Percentiles rank a stretch among this genome's conserved stretches.
Conservation (phyloP, 2,113 vertebrate species). For the Ctenomys sociabilis region DNA sequence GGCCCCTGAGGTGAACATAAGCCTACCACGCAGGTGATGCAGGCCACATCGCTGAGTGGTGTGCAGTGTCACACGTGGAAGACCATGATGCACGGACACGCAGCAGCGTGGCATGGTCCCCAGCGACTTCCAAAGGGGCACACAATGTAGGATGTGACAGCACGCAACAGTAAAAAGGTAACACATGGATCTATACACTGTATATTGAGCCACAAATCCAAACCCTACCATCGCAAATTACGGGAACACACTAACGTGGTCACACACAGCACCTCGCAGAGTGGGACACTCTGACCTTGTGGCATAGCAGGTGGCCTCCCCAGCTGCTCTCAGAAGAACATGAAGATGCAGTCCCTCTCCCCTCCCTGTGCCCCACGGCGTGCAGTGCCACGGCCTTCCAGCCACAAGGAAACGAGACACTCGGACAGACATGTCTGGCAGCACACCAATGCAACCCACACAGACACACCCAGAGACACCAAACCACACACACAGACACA, state of each 20-base stretch:
- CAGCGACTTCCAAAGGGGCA: accelerated
- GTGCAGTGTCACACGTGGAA: not conserved
- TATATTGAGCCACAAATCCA: not conserved
- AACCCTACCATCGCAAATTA: not conserved
- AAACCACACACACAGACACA: slow-evolving; percentile 48
- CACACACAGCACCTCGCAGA: not conserved
- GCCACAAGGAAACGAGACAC: slow-evolving; percentile 54
- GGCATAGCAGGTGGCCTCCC: accelerated
- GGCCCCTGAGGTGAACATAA: accelerated
- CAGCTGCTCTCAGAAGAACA: not conserved
- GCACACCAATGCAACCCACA: slow-evolving; percentile 42
- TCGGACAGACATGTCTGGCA: slow-evolving; percentile 52
- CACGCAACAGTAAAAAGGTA: accelerated
- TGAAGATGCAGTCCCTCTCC: not conserved
- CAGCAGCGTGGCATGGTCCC: accelerated
- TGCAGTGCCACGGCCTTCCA: not conserved
- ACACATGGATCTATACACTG: accelerated
- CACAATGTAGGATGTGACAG: accelerated
- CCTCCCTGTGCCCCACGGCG: not conserved
- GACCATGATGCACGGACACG: not conserved
- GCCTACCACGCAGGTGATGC: accelerated
- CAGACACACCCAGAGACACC: slow-evolving; percentile 67
- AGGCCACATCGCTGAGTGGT: not conserved
- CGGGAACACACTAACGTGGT: accelerated
- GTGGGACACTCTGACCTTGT: not conserved